Evolutionary conservation across 2,888 invertebrate genomes (phyloP).

Genomic region (Chelonus formosanus): DNA sequence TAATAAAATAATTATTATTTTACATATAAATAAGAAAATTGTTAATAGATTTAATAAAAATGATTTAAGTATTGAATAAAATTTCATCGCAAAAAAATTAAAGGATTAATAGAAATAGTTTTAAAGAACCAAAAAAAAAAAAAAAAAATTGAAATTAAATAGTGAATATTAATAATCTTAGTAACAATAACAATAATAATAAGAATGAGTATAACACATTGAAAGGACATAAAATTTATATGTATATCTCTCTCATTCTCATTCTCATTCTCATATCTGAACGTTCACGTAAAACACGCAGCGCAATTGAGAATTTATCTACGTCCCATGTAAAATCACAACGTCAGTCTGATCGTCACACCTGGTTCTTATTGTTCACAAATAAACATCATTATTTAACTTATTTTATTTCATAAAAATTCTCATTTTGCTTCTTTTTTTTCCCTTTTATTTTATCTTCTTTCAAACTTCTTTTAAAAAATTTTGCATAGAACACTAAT

Average conservation of each 20-base stretch:
- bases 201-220: constrained; percentile 30
- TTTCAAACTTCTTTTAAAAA: constrained; percentile 21
- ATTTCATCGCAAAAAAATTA: no score
- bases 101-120: not conserved
- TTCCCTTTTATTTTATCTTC: constrained; percentile 23
- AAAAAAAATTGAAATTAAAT: constrained; percentile 3
- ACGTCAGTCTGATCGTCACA: constrained; percentile 54
- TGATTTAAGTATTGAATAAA: no score
- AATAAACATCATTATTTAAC: constrained; percentile 20
- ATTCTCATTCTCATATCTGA: constrained; percentile 1
- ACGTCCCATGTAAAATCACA: constrained; percentile 50
- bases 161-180: not conserved
- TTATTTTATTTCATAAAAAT: constrained; percentile 17
- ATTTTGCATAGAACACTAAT: constrained; percentile 49
- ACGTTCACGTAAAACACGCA: not conserved
- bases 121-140: constrained; percentile 18
- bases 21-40: no score
- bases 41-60: no score
- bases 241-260: constrained; percentile 32
- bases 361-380: constrained; percentile 36
- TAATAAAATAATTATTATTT: no score
- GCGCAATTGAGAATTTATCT: constrained; percentile 29
- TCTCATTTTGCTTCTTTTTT: constrained; percentile 7
- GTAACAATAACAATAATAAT: constrained; percentile 29
- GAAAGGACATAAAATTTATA: constrained; percentile 4